Percentiles rank a stretch among this genome's conserved stretches.
Conservation (phyloP, 1,140 invertebrate species). For the Asobara japonica region DNA sequence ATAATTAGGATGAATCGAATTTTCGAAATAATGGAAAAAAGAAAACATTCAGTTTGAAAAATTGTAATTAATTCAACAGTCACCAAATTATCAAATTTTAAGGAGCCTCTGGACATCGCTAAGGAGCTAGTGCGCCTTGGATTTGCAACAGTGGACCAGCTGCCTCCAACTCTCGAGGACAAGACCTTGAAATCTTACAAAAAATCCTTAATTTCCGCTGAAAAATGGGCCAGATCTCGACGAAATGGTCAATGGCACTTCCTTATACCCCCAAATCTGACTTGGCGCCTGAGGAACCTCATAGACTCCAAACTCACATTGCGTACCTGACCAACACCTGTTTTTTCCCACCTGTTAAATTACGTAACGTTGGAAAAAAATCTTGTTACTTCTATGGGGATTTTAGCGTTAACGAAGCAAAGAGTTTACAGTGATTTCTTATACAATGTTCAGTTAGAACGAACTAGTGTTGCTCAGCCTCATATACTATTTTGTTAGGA, state of each 20-base stretch:
- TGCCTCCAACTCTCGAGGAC: constrained; percentile 39
- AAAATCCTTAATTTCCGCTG: constrained; percentile 54
- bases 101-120: constrained; percentile 55
- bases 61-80: background rate
- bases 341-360: background rate
- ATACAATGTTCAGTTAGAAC: background rate
- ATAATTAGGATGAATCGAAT: no score
- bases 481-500: background rate
- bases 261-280: constrained; percentile 54
- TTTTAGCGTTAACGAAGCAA: background rate
- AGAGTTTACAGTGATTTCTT: background rate
- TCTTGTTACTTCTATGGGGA: background rate
- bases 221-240: constrained; percentile 59
- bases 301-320: constrained; percentile 43
- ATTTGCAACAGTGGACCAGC: constrained; percentile 56
- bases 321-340: background rate
- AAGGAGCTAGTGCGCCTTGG: constrained; percentile 64
- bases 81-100: background rate
- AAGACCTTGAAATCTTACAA: constrained; percentile 52
- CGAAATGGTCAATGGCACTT: constrained; percentile 67
- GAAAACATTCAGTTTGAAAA: background rate
- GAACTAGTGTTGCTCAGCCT: background rate
- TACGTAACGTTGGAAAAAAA: background rate
- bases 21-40: background rate
- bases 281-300: constrained; percentile 51